Conservation (phyloP, 2,888 invertebrate species). For the Napeogenes inachia region DNA sequence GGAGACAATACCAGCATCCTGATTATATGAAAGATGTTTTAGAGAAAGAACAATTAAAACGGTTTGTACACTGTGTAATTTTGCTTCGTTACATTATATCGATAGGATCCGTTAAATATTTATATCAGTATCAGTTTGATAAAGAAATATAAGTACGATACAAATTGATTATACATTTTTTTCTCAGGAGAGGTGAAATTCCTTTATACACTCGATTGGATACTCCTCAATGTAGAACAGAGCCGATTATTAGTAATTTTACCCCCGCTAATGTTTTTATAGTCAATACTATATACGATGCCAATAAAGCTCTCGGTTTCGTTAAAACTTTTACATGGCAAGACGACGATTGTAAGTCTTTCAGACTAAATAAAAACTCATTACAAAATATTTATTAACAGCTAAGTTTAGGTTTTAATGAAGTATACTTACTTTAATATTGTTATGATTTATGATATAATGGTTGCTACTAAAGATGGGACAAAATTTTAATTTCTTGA, state of each 20-base stretch:
- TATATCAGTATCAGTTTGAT: neutral
- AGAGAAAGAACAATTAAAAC: conserved; percentile 36
- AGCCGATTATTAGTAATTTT: conserved; percentile 30
- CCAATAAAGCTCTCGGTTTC: conserved; percentile 60
- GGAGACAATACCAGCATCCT: conserved; percentile 77
- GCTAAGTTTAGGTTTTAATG: too few species aligned
- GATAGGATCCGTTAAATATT: neutral
- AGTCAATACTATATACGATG: conserved; percentile 78
- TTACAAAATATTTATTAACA: too few species aligned
- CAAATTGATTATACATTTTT: neutral
- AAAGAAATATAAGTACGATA: conserved; percentile 4
- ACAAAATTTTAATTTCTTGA: too few species aligned
- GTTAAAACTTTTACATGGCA: conserved; percentile 38
- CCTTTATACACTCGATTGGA: conserved; percentile 49
- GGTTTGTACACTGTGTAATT: conserved; percentile 34
- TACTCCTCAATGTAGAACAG: conserved; percentile 35
- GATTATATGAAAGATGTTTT: conserved; percentile 48
- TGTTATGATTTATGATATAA: too few species aligned
- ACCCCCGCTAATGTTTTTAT: conserved; percentile 77
- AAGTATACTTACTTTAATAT: too few species aligned
- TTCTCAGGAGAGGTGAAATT: conserved; percentile 35
- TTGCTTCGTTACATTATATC: too few species aligned
- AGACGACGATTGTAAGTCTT: conserved; percentile 39
- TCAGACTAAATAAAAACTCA: neutral
- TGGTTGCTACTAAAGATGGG: too few species aligned